Conservation (phyloP, 2,113 vertebrate species). For the Copsychus sechellarum region DNA sequence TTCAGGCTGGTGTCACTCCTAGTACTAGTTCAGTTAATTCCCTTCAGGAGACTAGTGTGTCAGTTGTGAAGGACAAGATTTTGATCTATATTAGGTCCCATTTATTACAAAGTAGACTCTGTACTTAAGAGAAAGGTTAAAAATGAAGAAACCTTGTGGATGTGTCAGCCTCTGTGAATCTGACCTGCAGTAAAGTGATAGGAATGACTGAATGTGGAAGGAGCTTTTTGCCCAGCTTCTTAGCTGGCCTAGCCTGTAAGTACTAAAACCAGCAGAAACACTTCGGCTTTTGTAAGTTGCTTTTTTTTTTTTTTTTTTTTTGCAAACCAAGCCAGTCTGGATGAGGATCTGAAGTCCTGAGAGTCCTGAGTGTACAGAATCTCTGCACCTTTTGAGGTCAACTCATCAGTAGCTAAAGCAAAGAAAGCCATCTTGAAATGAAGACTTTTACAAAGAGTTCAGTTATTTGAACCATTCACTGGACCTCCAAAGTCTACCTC, state of each 20-base stretch:
- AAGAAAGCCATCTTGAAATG: background rate
- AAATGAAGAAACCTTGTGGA: background rate
- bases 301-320: background rate
- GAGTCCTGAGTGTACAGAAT: background rate
- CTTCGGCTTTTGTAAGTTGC: conserved; percentile 16
- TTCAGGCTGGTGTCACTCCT: background rate
- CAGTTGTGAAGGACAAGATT: background rate
- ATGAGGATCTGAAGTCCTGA: conserved; percentile 31
- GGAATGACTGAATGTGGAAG: background rate
- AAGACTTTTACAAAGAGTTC: background rate
- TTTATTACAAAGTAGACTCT: background rate
- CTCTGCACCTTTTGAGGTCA: conserved; percentile 32
- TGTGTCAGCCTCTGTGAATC: background rate
- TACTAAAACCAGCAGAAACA: conserved; percentile 29
- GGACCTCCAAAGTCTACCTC: background rate
- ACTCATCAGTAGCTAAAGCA: background rate
- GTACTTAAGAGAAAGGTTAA: background rate
- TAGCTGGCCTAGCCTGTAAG: background rate
- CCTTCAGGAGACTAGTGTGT: background rate
- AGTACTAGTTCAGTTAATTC: background rate
- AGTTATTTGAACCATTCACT: background rate
- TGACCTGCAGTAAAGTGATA: background rate
- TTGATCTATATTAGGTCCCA: background rate
- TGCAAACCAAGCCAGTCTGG: background rate
- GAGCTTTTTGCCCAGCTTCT: background rate